Conservation (phyloP, 1,140 invertebrate genomes). For the Phenacoccus solenopsis region DNA sequence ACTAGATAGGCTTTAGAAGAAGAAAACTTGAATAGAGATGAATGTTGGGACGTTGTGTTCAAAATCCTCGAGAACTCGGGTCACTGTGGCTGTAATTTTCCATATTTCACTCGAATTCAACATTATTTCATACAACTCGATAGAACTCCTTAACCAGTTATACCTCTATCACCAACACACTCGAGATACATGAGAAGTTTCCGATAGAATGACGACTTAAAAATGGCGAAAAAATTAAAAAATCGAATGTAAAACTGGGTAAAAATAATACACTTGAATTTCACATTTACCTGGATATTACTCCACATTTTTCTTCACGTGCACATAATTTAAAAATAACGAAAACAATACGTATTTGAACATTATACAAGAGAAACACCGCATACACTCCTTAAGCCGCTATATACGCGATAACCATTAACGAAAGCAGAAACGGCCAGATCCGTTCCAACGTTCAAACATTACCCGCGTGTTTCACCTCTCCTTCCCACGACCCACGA, state of each 20-base stretch:
- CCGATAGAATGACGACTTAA: neutral
- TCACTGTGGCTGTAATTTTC: too few species aligned
- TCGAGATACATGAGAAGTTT: neutral
- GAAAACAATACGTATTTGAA: slow-evolving; percentile 10
- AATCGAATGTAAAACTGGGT: too few species aligned
- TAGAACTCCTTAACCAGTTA: too few species aligned
- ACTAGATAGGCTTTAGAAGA: too few species aligned
- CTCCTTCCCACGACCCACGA: slow-evolving; percentile 6
- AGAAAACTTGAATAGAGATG: too few species aligned
- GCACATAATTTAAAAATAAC: slow-evolving; percentile 11
- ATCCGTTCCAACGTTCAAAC: slow-evolving; percentile 16
- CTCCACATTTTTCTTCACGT: slow-evolving; percentile 13
- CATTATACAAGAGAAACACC: slow-evolving; percentile 4
- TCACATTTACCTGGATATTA: slow-evolving; percentile 8
- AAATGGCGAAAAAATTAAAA: neutral
- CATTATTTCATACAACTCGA: too few species aligned
- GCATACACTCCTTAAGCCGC: neutral
- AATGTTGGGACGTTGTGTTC: too few species aligned
- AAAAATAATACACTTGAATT: neutral
- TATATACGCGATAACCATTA: slow-evolving; percentile 14
- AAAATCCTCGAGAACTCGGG: too few species aligned
- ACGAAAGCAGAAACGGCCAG: neutral
- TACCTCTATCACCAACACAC: too few species aligned
- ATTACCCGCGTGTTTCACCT: slow-evolving; percentile 15
- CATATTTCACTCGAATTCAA: too few species aligned